Conservation (phyloP, 1,140 invertebrate genomes). For the Diorhabda sublineata region DNA sequence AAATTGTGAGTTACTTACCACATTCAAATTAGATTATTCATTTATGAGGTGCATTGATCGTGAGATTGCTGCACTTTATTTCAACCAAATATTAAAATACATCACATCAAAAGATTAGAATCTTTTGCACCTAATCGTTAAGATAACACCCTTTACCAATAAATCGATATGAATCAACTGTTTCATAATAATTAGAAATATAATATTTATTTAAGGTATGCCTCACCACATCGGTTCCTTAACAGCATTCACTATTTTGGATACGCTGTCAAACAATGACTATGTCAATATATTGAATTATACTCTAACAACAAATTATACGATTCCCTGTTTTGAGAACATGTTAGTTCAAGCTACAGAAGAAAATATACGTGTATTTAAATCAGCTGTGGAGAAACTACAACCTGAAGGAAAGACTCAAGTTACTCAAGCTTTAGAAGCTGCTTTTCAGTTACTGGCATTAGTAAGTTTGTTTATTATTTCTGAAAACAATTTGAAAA, state of each 20-base stretch:
- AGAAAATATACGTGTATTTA: constrained; percentile 80
- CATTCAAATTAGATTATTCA: too few species aligned
- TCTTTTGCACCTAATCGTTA: too few species aligned
- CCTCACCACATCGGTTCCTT: constrained; percentile 59
- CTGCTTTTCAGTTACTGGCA: constrained; percentile 80
- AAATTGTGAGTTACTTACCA: too few species aligned
- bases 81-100: too few species aligned
- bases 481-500: too few species aligned
- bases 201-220: constrained; percentile 42
- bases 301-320: constrained; percentile 58
- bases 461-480: constrained; percentile 50
- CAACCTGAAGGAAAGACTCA: constrained; percentile 79
- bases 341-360: constrained; percentile 87
- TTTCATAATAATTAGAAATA: constrained; percentile 6
- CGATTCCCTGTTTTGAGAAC: constrained; percentile 77
- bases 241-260: constrained; percentile 81
- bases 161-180: constrained; percentile 8
- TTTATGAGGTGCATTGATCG: too few species aligned
- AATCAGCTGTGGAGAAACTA: constrained; percentile 62
- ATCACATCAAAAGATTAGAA: too few species aligned
- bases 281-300: constrained; percentile 90
- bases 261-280: constrained; percentile 97
- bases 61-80: too few species aligned
- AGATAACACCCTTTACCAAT: neutral
- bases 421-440: constrained; percentile 76